These are phyloP conservation scores for Entomobrya multifasciata DNA, from an alignment of 2,888 invertebrate species.

Conservation along the genomic window DNA sequence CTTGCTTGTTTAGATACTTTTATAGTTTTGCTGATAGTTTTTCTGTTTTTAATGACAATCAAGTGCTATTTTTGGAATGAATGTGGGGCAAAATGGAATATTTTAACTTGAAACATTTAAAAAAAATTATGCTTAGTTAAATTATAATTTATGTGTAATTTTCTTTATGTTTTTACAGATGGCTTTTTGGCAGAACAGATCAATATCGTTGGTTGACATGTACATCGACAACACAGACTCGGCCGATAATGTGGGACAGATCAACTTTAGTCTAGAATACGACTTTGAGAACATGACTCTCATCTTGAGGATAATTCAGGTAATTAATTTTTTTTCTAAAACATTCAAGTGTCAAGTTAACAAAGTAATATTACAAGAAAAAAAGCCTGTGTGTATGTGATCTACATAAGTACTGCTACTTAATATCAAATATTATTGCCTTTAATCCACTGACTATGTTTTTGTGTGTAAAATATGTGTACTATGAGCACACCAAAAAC, in stretches of 20 bases:
- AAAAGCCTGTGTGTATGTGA: no score
- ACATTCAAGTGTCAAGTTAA: background rate
- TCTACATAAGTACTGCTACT: background rate
- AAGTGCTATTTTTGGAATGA: no score
- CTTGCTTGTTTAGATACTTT: no score
- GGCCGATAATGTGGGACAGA: conserved; percentile 96
- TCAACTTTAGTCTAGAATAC: conserved; percentile 95
- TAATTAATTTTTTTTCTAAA: conserved; percentile 82
- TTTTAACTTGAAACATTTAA: no score
- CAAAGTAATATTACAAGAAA: background rate
- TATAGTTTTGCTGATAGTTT: no score
- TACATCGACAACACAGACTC: conserved; percentile 95
- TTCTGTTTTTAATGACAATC: no score
- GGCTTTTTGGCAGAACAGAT: conserved; percentile 92
- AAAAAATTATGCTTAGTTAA: no score
- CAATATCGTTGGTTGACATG: conserved; percentile 95
- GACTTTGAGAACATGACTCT: conserved; percentile 96
- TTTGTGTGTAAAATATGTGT: no score
- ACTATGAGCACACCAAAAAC: conserved; percentile 41
- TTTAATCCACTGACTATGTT: no score
- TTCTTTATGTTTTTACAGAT: conserved; percentile 82
- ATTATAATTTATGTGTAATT: background rate
- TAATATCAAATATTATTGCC: background rate
- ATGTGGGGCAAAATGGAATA: no score
- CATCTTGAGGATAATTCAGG: conserved; percentile 94